Evolutionary conservation across 2,113 vertebrate species (phyloP), one percentile per base, ranked within the genome.

Genomic region (Mus musculus): DNA sequence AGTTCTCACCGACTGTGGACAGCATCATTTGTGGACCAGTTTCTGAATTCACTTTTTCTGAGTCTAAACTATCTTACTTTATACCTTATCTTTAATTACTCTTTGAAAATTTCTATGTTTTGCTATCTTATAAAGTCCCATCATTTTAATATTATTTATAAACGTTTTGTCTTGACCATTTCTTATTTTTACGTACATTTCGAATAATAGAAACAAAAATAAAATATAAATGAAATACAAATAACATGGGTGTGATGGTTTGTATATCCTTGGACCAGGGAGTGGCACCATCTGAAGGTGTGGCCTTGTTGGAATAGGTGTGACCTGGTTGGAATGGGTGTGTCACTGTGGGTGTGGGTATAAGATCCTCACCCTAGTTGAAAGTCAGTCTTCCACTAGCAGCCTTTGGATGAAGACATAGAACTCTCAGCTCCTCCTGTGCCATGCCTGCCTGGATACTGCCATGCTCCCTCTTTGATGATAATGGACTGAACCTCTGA

Each of bases 61-160:
- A 88, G 13, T 24, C 42, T 75, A 87, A 20, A n/a, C 16, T 46
- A 56, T 82, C 59, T 77, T 95, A 93, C 80, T 30, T 91, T 81
- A 96, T 95, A 93, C 80, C 36, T 91, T 87, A 96, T 61, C 73
- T 71, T 46, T 76, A 88, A 87, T 67, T 69, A 93, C 22, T 69
- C 69, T 61, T 88, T 90, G 75, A 96, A 87, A 36, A 95, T 75
- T 33, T 73, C 26, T 82, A 81, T 90, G 30, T 88, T 92, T 92
- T 94, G 36, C 52, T 86, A 89, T 80, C 16, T 81, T 42, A 65
- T 39, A 63, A 95, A 67, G 67, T 89, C 17, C 11, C 3, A 85
- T 36, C 49, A 87, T 16, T 56, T 90, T 91, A 73, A 52, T 89
- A 67, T 80, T 86, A 14, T 95, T 75, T 16, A 65, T 24, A 85